Evolutionary conservation across 1,140 invertebrate genomes (phyloP).

Genomic region (Drosophila punjabiensis): DNA sequence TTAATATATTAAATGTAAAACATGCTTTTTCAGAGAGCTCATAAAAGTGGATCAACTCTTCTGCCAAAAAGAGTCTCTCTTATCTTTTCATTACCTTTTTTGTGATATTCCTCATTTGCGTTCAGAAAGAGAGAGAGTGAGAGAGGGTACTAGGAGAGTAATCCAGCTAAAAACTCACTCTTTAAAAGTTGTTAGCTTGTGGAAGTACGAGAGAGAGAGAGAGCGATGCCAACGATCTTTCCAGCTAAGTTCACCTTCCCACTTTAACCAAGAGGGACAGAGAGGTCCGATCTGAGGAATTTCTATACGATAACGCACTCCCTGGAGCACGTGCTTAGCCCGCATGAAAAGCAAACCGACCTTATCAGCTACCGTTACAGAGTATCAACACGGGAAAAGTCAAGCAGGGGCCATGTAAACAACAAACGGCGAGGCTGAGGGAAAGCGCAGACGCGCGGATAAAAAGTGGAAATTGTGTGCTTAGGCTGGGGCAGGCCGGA

Average conservation of each 20-base stretch:
- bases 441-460: constrained; percentile 69
- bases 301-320: no score
- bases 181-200: no score
- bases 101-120: not conserved
- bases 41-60: no score
- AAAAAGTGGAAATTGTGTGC: constrained; percentile 9
- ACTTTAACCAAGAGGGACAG: no score
- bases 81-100: not conserved
- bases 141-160: no score
- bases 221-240: no score
- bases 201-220: not conserved
- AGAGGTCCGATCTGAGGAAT: no score
- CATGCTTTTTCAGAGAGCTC: no score
- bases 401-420: constrained; percentile 57
- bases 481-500: constrained; percentile 24
- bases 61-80: not conserved
- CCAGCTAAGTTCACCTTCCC: no score
- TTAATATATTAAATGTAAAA: no score
- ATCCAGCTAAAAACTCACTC: not conserved
- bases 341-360: not conserved
- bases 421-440: constrained; percentile 15
- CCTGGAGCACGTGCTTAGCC: not conserved
- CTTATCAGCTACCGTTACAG: not conserved
- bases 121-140: not conserved
- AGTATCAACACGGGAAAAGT: constrained; percentile 12